Base-by-base conservation (phyloP, 2,888 invertebrate species). In the Drosophila quinaria region DNA sequence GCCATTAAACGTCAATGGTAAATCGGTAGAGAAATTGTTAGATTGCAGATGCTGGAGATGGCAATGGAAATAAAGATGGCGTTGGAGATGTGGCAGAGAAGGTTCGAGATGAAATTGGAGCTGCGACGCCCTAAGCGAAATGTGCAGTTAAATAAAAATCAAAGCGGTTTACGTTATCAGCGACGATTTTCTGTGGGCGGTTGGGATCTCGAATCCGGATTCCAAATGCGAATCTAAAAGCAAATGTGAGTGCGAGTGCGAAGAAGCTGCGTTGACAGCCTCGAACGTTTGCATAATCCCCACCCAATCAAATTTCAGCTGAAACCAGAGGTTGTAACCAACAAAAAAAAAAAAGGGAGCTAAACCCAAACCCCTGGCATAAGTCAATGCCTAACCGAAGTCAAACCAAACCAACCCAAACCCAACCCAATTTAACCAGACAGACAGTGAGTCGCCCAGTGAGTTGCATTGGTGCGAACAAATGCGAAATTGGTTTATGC, bases 401-500 rank as follows among this genome's bases (percentile, higher is more conserved):
- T 8, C 47, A 55, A 39, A 37, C 44, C 25, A 55, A 54, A 37
- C 25, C 50, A 54, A 2, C 33, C 39, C 37, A 42, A 42, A n/a
- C 15, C 6, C 56, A 41, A 22, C 6, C 29, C 29, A 29, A 2
- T 29, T 29, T 8, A 29, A 29, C 1, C 29, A 29, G 29, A 29
- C 29, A 29, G 8, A 29, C 29, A 5, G 10, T 22, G 4, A 35
- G 35, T 5, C 8, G 25, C n/a, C 3, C 68, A 62, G 39, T 41
- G 55, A 70, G 80, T 42, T 82, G 83, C 82, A 88, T 77, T 80
- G 77, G 74, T 68, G 78, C 84, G 67, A 63, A 79, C 85, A 84
- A 87, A 87, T 89, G 89, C 80, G 82, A 84, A 89, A 84, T 84
- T 89, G 84, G 84, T 89, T 89, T 84, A 89, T 84, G 84, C 89